Base-by-base conservation (phyloP, 2,113 vertebrate genomes). In the Probosciger aterrimus region DNA sequence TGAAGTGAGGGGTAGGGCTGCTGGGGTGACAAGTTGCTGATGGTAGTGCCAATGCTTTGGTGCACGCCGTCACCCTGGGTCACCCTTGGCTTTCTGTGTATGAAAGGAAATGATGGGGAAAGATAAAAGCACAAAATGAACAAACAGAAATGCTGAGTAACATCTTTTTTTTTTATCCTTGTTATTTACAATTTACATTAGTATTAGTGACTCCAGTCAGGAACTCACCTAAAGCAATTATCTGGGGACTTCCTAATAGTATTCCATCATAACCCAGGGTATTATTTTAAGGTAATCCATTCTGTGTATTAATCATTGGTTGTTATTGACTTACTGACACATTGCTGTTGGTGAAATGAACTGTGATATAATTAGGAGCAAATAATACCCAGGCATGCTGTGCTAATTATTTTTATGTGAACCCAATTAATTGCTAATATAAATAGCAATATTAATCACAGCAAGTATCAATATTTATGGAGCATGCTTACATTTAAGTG, bases 381-480 rank as follows among this genome's bases (percentile, higher is more conserved):
- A 96, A 93, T 93, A 95, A 90, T 95, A 94, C 82, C 78, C 57
- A 74, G 68, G 81, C 91, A 95, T 92, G 90, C 95, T 89, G 95
- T 96, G 95, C 94, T 97, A 95, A 96, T 97, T 93, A 96, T 96
- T 96, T 97, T 94, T 87, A 92, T 93, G 94, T 93, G 92, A 96
- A 76, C 94, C 82, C 90, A 91, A 94, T 96, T 94, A 63, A 89
- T 90, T 81, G 93, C 93, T 96, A 93, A 81, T 95, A 96, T 92
- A 91, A 96, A 97, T 92, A 96, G 92, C 88, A 83, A 89, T 96
- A 97, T 94, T 95, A 96, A 96, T 97, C 94, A 96, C 76, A 96
- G 81, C 83, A 69, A 96, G 69, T 96, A 96, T 97, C 95, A 95
- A 96, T 97, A 97, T 96, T 96, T 97, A 95, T 94, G 95, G 77